Evolutionary conservation across 2,888 invertebrate genomes (phyloP), one percentile per base, ranked within the genome.

Genomic region (Lithophane ornitopus): DNA sequence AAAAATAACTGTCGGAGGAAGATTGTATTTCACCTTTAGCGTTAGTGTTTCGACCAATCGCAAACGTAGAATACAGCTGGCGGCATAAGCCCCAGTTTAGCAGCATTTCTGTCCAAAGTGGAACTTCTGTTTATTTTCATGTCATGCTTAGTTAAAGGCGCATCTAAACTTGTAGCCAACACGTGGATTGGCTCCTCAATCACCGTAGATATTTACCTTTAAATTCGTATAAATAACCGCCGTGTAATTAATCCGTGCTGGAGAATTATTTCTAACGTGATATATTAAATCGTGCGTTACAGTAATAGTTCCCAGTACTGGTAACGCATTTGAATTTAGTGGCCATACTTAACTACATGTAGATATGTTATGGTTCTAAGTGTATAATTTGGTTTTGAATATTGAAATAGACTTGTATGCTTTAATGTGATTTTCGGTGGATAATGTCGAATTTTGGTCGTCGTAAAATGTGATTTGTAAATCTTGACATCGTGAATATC

Each of bases 151-250:
- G 19, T 76, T 49, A 19, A 16, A 41, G 1, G 19, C 14, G 44
- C 9, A 16, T 61, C 28, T 54, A 72, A 72, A 26, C 62, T 49
- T 44, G n/a, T n/a, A 26, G 14, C 46, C 54, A 54, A 41, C 59
- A 70, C 65, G 58, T 69, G 69, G 22, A 75, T 75, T 22, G 26
- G 58, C 61, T 76, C 61, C 56, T 80, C 34, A 39, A 61, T 81
- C 70, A 49, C 49, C 61, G 68, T 26, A 69, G 44, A 76, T 76
- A 81, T 76, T 70, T 81, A 81, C 81, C 70, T 66, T 68, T 81
- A 77, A 77, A 77, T 67, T 52, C 44, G 46, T 80, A 81, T 80
- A 63, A 76, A 81, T 80, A 80, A 58, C 80, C 19, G 14, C 9
- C 14, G 3, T 41, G 54, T 74, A 82, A 82, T 81, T 82, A 81